Base-by-base conservation (phyloP, 2,888 invertebrate genomes). In the Drosophila acutilabella region DNA sequence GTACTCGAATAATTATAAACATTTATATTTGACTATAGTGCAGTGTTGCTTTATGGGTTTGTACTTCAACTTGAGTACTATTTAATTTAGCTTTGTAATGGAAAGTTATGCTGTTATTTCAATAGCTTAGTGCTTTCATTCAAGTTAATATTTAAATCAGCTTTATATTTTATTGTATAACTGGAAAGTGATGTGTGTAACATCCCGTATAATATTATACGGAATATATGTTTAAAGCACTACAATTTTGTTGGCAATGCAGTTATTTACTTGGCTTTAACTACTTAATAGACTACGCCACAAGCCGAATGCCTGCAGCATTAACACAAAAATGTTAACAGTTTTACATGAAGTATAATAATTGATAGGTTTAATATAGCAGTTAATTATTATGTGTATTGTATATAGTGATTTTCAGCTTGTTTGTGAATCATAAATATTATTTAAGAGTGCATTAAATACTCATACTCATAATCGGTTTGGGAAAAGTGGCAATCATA, bases 1-100 rank as follows among this genome's bases (percentile, higher is more conserved):
- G 30, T 8, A 30, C 30, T 30, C 8, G 30, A 8, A 30, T 30
- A 30, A 30, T 30, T 30, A 30, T 30, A 30, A 30, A 6, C 30
- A 30, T 30, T 30, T 30, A 30, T 30, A 30, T 30, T 30, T 30
- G 6, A 30, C 8, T 30, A 30, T 30, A 30, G 8, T 30, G 8
- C 14, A 18, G 23, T 23, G 59, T 42, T 74, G 69, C 48, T 52
- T 65, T 77, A 73, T 65, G 50, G 59, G 53, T 60, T 53, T 66
- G 53, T 58, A 61, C 65, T 71, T 74, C 40, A 80, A 61, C 57
- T 78, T 52, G 71, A 77, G 64, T 71, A 64, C 76, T 67, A 78
- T 86, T 86, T 74, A 79, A 83, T 83, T 80, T 71, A 59, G 60
- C 60, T 67, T 58, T 60, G 59, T 52, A 23, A 10, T 38, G 54